Percentiles rank a stretch among this genome's conserved stretches.
phyloP scores from a whole-genome alignment of 2,888 invertebrate genomes.

The Trisateles emortualis region DNA sequence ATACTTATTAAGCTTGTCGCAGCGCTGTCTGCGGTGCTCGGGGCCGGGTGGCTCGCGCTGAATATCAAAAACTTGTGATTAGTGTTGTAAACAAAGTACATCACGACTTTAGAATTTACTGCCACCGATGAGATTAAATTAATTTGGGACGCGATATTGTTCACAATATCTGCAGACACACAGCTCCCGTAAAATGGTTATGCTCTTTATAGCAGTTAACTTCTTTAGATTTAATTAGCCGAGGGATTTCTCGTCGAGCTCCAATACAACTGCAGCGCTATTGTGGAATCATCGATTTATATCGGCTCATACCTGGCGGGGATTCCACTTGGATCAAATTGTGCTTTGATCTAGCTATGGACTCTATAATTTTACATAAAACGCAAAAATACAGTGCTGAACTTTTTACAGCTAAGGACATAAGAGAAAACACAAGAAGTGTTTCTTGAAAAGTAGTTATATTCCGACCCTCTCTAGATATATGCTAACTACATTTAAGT shows the following conservation, averaged over 20 bases:
- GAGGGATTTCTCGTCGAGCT: conserved; percentile 22
- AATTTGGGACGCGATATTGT: conserved; percentile 19
- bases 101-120: conserved; percentile 28
- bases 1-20: conserved; percentile 52
- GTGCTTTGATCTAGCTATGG: conserved; percentile 1
- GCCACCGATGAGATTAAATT: conserved; percentile 29
- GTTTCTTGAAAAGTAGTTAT: not conserved
- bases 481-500: conserved; percentile 2
- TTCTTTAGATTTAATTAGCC: conserved; percentile 32
- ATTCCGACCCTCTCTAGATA: not conserved
- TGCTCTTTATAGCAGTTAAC: conserved; percentile 8
- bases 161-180: conserved; percentile 1
- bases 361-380: not conserved
- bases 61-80: conserved; percentile 47
- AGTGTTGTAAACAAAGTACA: conserved; percentile 41
- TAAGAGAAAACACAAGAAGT: not conserved
- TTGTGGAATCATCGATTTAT: conserved; percentile 17
- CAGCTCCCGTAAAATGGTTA: conserved; percentile 6
- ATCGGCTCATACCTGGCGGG: conserved; percentile 4
- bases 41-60: conserved; percentile 19
- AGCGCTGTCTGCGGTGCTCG: conserved; percentile 22
- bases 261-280: conserved; percentile 14
- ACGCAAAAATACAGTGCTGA: not conserved
- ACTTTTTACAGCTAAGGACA: not conserved
- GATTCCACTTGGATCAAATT: not conserved